A percentile compares a stretch with the other conserved stretches of the same genome.
Evolutionary conservation across 2,888 invertebrate genomes (phyloP).

Genomic region (Xestia ashworthii): DNA sequence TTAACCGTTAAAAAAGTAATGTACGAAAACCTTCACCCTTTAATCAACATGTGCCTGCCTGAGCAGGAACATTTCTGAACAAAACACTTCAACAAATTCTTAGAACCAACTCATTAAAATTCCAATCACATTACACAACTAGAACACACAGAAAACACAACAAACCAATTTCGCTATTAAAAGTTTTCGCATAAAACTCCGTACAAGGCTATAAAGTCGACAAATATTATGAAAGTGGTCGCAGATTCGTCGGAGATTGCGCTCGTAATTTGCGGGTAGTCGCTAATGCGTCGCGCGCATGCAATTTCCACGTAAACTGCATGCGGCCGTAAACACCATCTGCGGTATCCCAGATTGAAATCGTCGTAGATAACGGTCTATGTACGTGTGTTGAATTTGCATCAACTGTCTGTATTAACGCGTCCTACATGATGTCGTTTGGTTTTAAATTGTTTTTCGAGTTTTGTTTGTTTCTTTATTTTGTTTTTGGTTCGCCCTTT

Average conservation of each 20-base stretch:
- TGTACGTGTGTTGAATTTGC: conserved; percentile 54
- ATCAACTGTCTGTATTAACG: conserved; percentile 50
- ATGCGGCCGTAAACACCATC: conserved; percentile 70
- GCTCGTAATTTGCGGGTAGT: conserved; percentile 71
- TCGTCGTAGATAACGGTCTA: conserved; percentile 65
- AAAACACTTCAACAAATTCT: neutral
- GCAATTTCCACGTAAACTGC: conserved; percentile 79
- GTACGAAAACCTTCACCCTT: neutral
- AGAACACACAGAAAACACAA: conserved; percentile 23
- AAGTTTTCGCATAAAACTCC: conserved; percentile 54
- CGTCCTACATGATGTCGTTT: conserved; percentile 24
- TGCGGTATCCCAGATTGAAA: conserved; percentile 74
- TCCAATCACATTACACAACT: conserved; percentile 20
- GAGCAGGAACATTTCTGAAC: neutral
- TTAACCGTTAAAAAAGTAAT: neutral
- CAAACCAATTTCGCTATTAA: conserved; percentile 49
- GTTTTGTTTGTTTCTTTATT: neutral
- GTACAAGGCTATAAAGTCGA: conserved; percentile 43
- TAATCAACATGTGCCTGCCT: neutral
- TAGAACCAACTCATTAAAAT: conserved; percentile 27
- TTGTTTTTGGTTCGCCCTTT: neutral
- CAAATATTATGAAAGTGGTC: conserved; percentile 60
- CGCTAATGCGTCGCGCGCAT: conserved; percentile 76
- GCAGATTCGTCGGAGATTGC: conserved; percentile 70
- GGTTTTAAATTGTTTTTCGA: conserved; percentile 20